Percentiles rank a stretch among this genome's conserved stretches.
These are phyloP conservation scores for Tamias sibiricus DNA, from an alignment of 2,113 vertebrate species.

Conservation along the genomic window DNA sequence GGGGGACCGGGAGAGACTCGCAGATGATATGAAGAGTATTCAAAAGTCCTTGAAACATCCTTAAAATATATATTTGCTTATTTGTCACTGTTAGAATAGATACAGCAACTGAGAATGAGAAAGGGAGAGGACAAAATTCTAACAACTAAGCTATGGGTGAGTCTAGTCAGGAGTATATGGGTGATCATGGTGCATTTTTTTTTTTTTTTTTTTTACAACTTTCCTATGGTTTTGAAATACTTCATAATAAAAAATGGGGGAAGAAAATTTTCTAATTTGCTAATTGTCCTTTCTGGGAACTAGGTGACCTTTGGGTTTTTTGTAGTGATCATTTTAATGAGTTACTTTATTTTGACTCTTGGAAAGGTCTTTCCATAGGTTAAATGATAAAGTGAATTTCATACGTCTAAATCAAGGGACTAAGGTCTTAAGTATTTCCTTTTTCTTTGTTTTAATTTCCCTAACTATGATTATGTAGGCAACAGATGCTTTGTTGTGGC, in stretches of 20 bases:
- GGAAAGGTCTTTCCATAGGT: not conserved
- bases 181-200: not conserved
- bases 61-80: not conserved
- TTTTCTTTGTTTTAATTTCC: not conserved
- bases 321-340: not conserved
- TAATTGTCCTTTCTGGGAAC: not conserved
- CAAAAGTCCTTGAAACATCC: not conserved
- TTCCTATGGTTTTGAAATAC: conserved; percentile 9
- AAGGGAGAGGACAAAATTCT: not conserved
- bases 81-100: not conserved
- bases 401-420: not conserved
- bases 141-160: not conserved
- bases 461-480: not conserved
- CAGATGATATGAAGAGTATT: not conserved
- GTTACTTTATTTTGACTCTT: conserved; percentile 29
- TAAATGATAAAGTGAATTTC: not conserved
- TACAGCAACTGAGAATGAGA: not conserved
- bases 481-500: not conserved
- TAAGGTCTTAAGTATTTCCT: not conserved
- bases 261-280: not conserved
- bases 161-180: not conserved
- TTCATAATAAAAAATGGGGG: not conserved
- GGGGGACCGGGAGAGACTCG: not conserved
- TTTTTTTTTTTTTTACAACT: not conserved
- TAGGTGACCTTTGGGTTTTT: not conserved